phyloP scores from a whole-genome alignment of 2,797 vertebrate species.

The Crocodylus rhombifer region DNA sequence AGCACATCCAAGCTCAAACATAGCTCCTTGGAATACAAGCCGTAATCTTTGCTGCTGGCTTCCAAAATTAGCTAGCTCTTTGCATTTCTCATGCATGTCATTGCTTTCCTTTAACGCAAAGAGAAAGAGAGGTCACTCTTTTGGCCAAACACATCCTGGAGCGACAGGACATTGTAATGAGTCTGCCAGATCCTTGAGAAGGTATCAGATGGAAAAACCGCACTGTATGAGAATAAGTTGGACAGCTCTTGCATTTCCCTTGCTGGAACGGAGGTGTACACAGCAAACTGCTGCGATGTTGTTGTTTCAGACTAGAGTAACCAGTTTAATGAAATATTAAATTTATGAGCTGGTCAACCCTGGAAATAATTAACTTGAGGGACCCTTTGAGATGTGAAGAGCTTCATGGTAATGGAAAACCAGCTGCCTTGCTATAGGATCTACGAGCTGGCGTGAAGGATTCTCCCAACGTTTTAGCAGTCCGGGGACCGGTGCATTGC shows the following conservation, averaged over 20 bases:
- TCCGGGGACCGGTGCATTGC: neutral
- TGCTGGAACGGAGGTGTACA: neutral
- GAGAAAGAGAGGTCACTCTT: neutral
- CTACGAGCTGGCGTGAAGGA: neutral
- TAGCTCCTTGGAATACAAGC: neutral
- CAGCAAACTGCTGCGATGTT: neutral
- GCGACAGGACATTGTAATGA: neutral
- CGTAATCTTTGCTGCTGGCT: neutral
- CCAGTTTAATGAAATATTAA: neutral
- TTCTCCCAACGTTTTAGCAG: rapidly evolving
- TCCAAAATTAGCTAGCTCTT: neutral
- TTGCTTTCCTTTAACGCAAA: neutral
- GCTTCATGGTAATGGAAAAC: conserved; percentile 42
- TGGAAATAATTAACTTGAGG: neutral
- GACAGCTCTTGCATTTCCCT: neutral
- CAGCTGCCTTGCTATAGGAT: neutral
- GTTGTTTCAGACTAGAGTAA: neutral
- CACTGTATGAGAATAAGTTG: neutral
- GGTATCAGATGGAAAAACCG: neutral
- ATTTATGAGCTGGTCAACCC: conserved; percentile 29
- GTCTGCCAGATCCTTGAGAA: conserved; percentile 31
- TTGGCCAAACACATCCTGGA: conserved; percentile 45
- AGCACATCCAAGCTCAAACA: neutral
- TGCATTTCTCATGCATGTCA: conserved; percentile 36
- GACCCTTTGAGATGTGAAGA: neutral